phyloP scores from a whole-genome alignment of 2,797 vertebrate genomes.

The Tauraco hartlaubi region DNA sequence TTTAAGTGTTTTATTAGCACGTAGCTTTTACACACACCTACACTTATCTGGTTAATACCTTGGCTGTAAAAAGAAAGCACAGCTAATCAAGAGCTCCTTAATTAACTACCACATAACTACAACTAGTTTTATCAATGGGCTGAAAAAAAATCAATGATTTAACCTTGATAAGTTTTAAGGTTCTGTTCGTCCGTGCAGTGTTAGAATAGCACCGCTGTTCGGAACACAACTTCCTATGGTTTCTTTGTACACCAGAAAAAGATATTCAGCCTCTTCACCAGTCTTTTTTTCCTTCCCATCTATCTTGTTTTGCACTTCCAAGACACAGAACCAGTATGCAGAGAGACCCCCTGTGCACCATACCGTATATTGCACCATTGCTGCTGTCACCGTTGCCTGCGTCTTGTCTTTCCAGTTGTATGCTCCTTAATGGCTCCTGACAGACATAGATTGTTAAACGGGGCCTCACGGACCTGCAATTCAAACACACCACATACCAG shows the following conservation, averaged over 20 bases:
- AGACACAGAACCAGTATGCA: accelerated
- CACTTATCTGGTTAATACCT: not conserved
- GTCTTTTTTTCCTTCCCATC: too few species aligned
- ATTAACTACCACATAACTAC: not conserved
- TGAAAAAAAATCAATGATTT: not conserved
- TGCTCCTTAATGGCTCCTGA: slow-evolving; percentile 85
- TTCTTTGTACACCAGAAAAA: not conserved
- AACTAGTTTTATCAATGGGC: not conserved
- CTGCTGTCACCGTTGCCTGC: slow-evolving; percentile 84
- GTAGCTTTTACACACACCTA: not conserved
- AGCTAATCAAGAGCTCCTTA: not conserved
- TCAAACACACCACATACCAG: not conserved
- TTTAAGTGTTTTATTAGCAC: not conserved
- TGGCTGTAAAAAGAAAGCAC: not conserved
- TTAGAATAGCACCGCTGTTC: accelerated
- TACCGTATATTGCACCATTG: slow-evolving; percentile 89
- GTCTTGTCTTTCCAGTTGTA: slow-evolving; percentile 85
- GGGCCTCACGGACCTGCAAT: slow-evolving; percentile 90
- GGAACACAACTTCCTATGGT: accelerated
- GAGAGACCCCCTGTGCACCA: not conserved
- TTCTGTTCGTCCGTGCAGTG: not conserved
- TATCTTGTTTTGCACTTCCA: accelerated
- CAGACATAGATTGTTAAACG: slow-evolving; percentile 94
- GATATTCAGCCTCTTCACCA: not conserved
- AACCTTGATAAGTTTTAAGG: not conserved